Conservation (phyloP, 1,140 invertebrate species). For the Rhyacophila brunnea region DNA sequence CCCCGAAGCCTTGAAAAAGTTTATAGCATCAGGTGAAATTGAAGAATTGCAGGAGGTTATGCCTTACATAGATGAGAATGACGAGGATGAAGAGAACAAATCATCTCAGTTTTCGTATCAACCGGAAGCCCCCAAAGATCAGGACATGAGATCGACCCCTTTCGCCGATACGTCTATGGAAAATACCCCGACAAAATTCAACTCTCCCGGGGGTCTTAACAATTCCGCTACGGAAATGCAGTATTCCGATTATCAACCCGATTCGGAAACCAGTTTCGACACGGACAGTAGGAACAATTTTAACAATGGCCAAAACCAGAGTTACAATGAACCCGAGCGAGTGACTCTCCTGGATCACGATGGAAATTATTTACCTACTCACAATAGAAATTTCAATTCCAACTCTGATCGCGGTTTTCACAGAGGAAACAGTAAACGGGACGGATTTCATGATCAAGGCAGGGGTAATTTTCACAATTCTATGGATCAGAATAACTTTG, state of each 20-base stretch:
- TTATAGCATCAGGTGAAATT: conserved; percentile 73
- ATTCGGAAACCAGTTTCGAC: conserved; percentile 10
- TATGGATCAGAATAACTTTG: conserved; percentile 23
- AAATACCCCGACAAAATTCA: no score
- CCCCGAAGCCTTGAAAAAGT: conserved; percentile 71
- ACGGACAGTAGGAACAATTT: background rate
- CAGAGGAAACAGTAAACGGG: background rate
- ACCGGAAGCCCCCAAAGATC: conserved; percentile 15
- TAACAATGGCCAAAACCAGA: conserved; percentile 4
- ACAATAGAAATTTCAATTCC: conserved; percentile 11
- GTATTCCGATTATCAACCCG: conserved; percentile 24
- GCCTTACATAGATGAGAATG: conserved; percentile 60
- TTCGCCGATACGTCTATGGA: background rate
- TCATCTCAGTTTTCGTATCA: conserved; percentile 49
- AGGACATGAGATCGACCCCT: conserved; percentile 36
- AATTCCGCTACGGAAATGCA: conserved; percentile 5
- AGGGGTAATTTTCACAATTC: conserved; percentile 7
- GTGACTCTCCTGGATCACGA: conserved; percentile 4
- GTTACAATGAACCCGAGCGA: background rate
- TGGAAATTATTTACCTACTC: conserved; percentile 16
- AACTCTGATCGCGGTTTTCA: conserved; percentile 14
- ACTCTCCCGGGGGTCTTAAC: background rate
- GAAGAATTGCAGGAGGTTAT: conserved; percentile 75
- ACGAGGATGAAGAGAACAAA: conserved; percentile 50
- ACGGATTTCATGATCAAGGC: conserved; percentile 2